Conservation (phyloP, 2,113 vertebrate species). For the Ellobius talpinus region DNA sequence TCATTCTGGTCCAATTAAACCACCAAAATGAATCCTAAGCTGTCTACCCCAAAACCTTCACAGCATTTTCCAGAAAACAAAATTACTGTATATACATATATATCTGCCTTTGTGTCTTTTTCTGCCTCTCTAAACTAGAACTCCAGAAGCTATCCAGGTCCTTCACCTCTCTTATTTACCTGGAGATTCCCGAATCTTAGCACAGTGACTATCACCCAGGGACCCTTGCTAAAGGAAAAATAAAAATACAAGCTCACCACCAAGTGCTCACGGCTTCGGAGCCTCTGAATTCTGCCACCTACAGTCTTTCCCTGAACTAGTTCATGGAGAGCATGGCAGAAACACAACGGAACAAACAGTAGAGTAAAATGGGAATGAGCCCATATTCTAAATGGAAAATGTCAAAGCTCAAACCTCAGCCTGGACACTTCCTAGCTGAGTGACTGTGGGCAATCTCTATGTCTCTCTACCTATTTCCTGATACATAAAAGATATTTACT, state of each 20-base stretch:
- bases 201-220: background rate
- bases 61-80: conserved; percentile 48
- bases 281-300: background rate
- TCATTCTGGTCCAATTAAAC: conserved; percentile 33
- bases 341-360: background rate
- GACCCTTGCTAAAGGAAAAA: background rate
- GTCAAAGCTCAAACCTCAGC: background rate
- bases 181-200: background rate
- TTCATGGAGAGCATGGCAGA: background rate
- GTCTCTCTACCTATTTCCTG: background rate
- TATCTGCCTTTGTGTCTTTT: background rate
- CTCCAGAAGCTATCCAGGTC: background rate
- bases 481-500: conserved; percentile 3
- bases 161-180: background rate
- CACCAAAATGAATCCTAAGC: background rate
- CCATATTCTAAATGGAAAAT: conserved; percentile 17
- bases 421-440: background rate
- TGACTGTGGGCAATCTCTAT: background rate
- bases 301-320: background rate
- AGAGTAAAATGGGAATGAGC: background rate
- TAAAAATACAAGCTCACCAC: background rate
- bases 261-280: background rate
- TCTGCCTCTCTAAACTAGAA: background rate
- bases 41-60: background rate
- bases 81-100: background rate